Percentiles rank a stretch among this genome's conserved stretches.
Conservation (phyloP, 2,888 invertebrate species). For the Macrophya annulata region DNA sequence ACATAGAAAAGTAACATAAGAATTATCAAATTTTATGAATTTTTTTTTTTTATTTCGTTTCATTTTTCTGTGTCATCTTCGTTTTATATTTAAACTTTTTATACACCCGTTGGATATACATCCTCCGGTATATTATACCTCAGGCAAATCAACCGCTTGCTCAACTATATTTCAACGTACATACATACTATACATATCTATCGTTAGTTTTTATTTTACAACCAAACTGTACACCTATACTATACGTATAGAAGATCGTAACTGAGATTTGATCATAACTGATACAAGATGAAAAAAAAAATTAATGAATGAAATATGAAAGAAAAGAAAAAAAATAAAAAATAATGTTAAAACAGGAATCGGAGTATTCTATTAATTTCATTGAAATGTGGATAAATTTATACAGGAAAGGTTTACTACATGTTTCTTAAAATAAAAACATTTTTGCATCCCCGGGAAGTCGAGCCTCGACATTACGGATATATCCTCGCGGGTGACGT, state of each 20-base stretch:
- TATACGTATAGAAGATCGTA: background rate
- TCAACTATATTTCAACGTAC: slow-evolving; percentile 10
- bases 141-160: slow-evolving; percentile 27
- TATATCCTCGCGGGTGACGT: background rate
- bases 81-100: background rate
- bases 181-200: background rate
- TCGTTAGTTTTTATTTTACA: slow-evolving; percentile 10
- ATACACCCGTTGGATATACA: background rate
- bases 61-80: background rate
- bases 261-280: too few relatives aligned
- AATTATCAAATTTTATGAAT: background rate
- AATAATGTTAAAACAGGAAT: background rate
- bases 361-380: background rate
- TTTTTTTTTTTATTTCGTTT: background rate
- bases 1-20: background rate
- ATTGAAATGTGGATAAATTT: background rate
- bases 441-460: background rate
- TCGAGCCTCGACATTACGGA: background rate
- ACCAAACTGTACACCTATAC: background rate
- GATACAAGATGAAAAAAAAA: background rate
- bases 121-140: slow-evolving; percentile 24
- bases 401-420: background rate
- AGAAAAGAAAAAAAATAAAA: background rate
- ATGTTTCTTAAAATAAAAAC: background rate
- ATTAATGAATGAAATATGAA: too few relatives aligned